Conservation (phyloP, 2,888 invertebrate species). For the Agelastica alni region DNA sequence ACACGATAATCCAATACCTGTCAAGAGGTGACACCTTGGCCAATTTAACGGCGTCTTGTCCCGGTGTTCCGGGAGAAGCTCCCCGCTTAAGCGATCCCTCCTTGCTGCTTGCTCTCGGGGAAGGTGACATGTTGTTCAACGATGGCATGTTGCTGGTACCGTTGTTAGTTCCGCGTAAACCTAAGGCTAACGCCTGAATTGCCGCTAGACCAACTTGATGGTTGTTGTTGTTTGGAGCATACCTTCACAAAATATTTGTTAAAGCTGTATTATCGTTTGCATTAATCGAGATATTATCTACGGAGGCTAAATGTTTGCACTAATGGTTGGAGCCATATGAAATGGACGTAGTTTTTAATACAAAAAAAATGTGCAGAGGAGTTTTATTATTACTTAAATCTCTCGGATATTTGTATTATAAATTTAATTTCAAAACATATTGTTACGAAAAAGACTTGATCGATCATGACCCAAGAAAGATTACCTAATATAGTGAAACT, state of each 20-base stretch:
- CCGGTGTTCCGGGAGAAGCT: conserved; percentile 51
- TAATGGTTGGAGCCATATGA: too few species aligned
- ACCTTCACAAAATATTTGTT: conserved; percentile 19
- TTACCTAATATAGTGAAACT: too few species aligned
- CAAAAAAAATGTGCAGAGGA: too few species aligned
- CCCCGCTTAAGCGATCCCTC: conserved; percentile 58
- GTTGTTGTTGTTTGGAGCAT: conserved; percentile 62
- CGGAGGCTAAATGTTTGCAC: too few species aligned
- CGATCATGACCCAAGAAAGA: too few species aligned
- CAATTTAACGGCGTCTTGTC: conserved; percentile 53
- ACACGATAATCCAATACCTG: conserved; percentile 47
- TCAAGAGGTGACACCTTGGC: conserved; percentile 56
- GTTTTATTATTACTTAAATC: too few species aligned
- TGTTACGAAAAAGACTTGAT: too few species aligned
- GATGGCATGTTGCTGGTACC: conserved; percentile 54
- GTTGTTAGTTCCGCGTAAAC: conserved; percentile 53
- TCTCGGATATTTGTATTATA: too few species aligned
- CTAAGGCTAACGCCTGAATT: conserved; percentile 72
- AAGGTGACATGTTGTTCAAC: conserved; percentile 53
- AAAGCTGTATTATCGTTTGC: not conserved
- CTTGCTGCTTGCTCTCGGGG: conserved; percentile 58
- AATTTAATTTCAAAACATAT: too few species aligned
- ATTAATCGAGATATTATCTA: too few species aligned
- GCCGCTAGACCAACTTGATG: conserved; percentile 79
- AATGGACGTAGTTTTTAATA: too few species aligned